Evolutionary conservation across 37 sponge, comb jelly and placozoan genomes (phyloP).

Genomic region (Beroe forskalii): DNA sequence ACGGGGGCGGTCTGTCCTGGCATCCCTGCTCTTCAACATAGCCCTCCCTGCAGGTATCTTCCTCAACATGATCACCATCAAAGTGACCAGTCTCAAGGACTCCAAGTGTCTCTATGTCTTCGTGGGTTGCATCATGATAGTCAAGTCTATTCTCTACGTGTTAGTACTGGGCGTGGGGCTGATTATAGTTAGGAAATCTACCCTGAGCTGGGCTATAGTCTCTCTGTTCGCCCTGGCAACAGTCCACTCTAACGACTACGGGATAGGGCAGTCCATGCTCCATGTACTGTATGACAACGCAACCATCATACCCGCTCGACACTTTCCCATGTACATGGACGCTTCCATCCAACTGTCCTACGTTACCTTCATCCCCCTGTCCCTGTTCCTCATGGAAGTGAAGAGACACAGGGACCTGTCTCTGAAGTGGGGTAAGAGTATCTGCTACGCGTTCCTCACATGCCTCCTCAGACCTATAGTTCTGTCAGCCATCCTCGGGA

Average conservation of each 20-base stretch:
- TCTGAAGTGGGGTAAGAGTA: constrained; percentile 3
- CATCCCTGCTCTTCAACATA: constrained; percentile 51
- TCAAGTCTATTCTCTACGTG: background rate
- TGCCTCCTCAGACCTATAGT: constrained; percentile 3
- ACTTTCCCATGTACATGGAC: constrained; percentile 10
- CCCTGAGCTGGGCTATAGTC: constrained; percentile 18
- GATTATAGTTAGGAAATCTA: background rate
- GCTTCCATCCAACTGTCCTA: constrained; percentile 34
- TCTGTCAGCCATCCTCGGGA: background rate
- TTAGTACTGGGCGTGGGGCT: background rate
- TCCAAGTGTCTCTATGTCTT: background rate
- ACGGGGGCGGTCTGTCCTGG: constrained; percentile 7
- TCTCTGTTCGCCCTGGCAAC: constrained; percentile 12
- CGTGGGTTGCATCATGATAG: background rate
- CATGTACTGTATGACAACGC: constrained; percentile 32
- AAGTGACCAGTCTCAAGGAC: background rate
- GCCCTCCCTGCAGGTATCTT: constrained; percentile 56
- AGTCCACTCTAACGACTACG: constrained; percentile 43
- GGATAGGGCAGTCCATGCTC: background rate
- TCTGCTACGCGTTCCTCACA: constrained; percentile 5
- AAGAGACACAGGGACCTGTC: constrained; percentile 46
- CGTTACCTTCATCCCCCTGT: background rate
- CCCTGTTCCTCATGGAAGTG: constrained; percentile 37
- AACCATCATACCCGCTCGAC: background rate
- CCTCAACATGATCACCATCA: background rate